Evolutionary conservation across 2,113 vertebrate species (phyloP), one percentile per base, ranked within the genome.

Genomic region (Macaca nemestrina): DNA sequence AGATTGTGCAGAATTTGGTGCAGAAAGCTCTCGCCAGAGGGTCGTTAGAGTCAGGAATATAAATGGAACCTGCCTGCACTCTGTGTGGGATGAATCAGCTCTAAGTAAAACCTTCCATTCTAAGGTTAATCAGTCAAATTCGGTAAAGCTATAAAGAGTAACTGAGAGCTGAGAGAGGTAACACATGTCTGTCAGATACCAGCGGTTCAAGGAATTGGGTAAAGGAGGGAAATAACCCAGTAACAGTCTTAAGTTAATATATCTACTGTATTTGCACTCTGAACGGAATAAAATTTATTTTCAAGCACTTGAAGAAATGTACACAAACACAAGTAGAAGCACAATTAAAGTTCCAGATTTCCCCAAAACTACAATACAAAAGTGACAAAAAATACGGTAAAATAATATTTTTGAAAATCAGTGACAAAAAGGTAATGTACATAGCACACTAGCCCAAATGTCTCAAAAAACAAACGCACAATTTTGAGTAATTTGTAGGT

Each of bases 391-490:
- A 76, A 93, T 70, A 59, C 2, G 8, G 17, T 82, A 57, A 86
- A 90, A 85, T 48, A 80, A 70, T 73, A 79, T 67, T 73, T 64
- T 75, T n/a, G 55, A 87, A 97, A 97, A 83, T 94, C 50, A 61
- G 13, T 76, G 52, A 50, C 64, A 95, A 82, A 95, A 80, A 79
- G 14, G 25, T 67, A 94, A 88, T 27, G 14, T 18, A 52, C 22
- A 70, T 35, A 92, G n/a, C 20, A 76, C 35, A 89, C 35, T 95
- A 82, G 83, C 32, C 48, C n/a, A 83, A 79, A 78, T 79, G 43
- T 45, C n/a, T 87, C 12, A 83, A 95, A 93, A 95, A 83, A 32
- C 45, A 72, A 52, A 50, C 17, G 35, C 8, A 72, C 8, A 73
- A 55, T 64, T 78, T 75, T 73, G n/a, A 95, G 52, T 67, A 75